Base-by-base conservation (phyloP, 2,888 invertebrate genomes). In the Phortica magna region DNA sequence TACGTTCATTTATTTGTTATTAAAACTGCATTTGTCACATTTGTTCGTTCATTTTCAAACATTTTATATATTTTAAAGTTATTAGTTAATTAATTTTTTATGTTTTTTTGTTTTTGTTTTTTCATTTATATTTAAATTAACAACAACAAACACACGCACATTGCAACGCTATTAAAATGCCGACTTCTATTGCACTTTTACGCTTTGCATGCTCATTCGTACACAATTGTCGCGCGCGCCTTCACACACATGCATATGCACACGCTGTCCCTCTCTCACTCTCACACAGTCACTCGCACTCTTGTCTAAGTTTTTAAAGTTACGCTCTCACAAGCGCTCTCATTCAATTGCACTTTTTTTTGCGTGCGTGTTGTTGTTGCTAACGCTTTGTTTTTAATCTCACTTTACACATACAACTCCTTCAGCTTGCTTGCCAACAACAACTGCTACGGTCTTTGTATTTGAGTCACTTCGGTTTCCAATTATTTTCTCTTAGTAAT, bases 81-180 rank as follows among this genome's bases (percentile, higher is more conserved):
- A 0, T 31, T 31, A 31, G 1, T 31, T 31, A 31, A 31, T 31
- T 31, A 0, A 31, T 31, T 31, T 31, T 31, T 31, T 74, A 61
- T 74, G 61, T 48, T 64, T 39, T 74, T 67, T 61, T 77, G 48
- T 77, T 48, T 57, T 78, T 59, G 41, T 19, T 19, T 22, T 61
- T 81, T 84, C 82, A 81, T 84, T 88, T 87, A 80, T 85, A 85
- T 85, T 85, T 85, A 86, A 87, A 85, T 88, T 85, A 88, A 80
- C 88, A 78, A 77, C 79, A 88, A 85, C 79, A 83, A 84, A 1
- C 43, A 43, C 61, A 42, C 7, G 31, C 64, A 74, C 31, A 64
- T 48, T 77, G 80, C 81, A 83, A 76, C 79, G 39, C 68, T 68
- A 68, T 14, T 55, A 12, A 59, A 61, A 61, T 61, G 59, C 48